These are phyloP conservation scores for Linurgus olivaceus DNA, from an alignment of 2,797 vertebrate species.

Conservation along the genomic window DNA sequence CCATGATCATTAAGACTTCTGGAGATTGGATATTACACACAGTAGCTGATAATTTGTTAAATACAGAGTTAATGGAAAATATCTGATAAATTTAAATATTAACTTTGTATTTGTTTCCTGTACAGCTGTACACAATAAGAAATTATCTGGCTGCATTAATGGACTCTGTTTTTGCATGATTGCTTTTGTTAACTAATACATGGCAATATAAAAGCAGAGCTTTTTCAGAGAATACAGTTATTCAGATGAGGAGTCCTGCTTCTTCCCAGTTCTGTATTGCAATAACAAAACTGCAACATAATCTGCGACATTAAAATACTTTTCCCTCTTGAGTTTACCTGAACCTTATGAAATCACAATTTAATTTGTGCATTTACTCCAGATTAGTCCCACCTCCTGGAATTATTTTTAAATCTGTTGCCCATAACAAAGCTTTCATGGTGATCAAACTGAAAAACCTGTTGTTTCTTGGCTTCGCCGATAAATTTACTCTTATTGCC, in stretches of 20 bases:
- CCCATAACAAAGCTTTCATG: slow-evolving; percentile 33
- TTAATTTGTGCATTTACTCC: not conserved
- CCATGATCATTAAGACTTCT: slow-evolving; percentile 57
- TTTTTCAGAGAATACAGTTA: not conserved
- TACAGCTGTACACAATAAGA: slow-evolving; percentile 29
- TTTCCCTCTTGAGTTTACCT: slow-evolving; percentile 57
- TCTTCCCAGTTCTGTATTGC: not conserved
- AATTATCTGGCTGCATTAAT: slow-evolving; percentile 29
- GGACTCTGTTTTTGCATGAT: slow-evolving; percentile 18
- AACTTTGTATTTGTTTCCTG: slow-evolving; percentile 11
- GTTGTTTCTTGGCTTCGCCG: slow-evolving; percentile 31
- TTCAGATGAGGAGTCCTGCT: not conserved
- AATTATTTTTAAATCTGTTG: slow-evolving; percentile 29
- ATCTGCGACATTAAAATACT: slow-evolving; percentile 40
- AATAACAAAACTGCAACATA: not conserved
- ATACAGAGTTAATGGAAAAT: slow-evolving; percentile 63
- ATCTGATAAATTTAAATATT: slow-evolving; percentile 54
- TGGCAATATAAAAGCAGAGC: not conserved
- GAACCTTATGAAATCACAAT: slow-evolving; percentile 43
- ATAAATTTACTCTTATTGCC: slow-evolving; percentile 42
- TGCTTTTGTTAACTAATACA: slow-evolving; percentile 30
- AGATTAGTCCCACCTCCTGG: slow-evolving; percentile 27
- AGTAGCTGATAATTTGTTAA: slow-evolving; percentile 62
- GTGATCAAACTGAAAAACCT: slow-evolving; percentile 16
- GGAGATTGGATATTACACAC: slow-evolving; percentile 47